phyloP scores from a whole-genome alignment of 2,113 vertebrate species.

The Nothoprocta pentlandii region DNA sequence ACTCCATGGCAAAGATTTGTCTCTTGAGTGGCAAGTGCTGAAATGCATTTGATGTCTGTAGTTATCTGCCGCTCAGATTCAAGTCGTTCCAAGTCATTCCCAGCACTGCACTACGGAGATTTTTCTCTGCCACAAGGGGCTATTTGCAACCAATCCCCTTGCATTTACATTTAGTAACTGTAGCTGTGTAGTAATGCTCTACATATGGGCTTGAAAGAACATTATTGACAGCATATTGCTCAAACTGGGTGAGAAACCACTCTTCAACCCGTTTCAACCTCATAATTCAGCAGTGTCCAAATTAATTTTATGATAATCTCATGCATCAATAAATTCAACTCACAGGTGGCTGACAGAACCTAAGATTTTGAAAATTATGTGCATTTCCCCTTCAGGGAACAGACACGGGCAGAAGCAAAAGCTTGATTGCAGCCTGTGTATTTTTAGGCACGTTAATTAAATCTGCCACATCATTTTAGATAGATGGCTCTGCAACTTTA shows the following conservation, averaged over 20 bases:
- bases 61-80: constrained; percentile 1
- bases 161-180: constrained; percentile 16
- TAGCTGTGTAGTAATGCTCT: constrained; percentile 40
- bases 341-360: constrained; percentile 67
- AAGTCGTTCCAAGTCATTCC: not conserved
- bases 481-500: constrained; percentile 69
- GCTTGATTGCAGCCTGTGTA: constrained; percentile 64
- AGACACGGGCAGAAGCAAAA: constrained; percentile 62
- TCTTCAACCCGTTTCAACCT: constrained; percentile 69
- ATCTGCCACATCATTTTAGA: constrained; percentile 62
- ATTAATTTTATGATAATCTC: constrained; percentile 79
- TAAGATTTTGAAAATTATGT: constrained; percentile 70
- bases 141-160: not conserved
- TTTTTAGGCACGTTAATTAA: constrained; percentile 78
- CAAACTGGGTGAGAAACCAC: constrained; percentile 16
- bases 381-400: constrained; percentile 74
- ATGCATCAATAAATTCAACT: constrained; percentile 70
- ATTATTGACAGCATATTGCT: constrained; percentile 49
- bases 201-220: constrained; percentile 44
- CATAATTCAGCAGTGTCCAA: constrained; percentile 72
- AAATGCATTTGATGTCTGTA: constrained; percentile 35
- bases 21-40: not conserved
- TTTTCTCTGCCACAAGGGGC: not conserved
- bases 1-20: not conserved
- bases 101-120: not conserved